A percentile compares a stretch with the other conserved stretches of the same genome.
These are phyloP conservation scores for Hyperoplus lanceolatus DNA, from an alignment of 2,797 vertebrate genomes.

Conservation along the genomic window DNA sequence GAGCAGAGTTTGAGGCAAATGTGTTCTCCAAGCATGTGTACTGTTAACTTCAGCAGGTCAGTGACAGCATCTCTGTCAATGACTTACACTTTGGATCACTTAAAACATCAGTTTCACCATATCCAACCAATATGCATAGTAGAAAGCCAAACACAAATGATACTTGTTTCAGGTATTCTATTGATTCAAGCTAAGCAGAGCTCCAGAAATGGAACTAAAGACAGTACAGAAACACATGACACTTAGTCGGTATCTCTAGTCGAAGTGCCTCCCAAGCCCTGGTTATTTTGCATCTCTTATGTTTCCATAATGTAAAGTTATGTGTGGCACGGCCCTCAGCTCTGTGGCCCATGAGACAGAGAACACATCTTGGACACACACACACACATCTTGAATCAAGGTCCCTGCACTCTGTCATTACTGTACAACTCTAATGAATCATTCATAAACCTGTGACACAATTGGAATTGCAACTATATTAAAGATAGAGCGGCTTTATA, in stretches of 20 bases:
- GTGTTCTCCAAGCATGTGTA: constrained; percentile 1
- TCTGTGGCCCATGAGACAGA: constrained; percentile 2
- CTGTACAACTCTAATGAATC: background rate
- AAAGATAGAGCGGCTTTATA: too few species aligned
- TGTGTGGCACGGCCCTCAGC: background rate
- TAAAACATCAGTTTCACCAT: background rate
- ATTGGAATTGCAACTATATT: too few species aligned
- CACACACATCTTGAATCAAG: background rate
- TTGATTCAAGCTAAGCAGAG: too few species aligned
- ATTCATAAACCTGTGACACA: background rate
- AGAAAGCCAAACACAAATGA: background rate
- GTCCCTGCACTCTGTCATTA: background rate
- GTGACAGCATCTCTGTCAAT: background rate
- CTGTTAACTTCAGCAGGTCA: constrained; percentile 10
- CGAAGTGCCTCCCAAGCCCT: background rate
- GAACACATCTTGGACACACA: background rate
- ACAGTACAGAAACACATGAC: background rate
- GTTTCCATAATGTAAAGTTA: background rate
- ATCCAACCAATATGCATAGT: background rate
- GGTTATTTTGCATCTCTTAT: background rate
- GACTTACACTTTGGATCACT: background rate
- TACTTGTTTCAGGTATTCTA: background rate
- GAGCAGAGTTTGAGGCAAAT: background rate
- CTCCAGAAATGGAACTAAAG: background rate
- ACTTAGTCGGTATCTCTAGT: background rate